Conservation (phyloP, 2,888 invertebrate species). For the Reticulitermes lucifugus region DNA sequence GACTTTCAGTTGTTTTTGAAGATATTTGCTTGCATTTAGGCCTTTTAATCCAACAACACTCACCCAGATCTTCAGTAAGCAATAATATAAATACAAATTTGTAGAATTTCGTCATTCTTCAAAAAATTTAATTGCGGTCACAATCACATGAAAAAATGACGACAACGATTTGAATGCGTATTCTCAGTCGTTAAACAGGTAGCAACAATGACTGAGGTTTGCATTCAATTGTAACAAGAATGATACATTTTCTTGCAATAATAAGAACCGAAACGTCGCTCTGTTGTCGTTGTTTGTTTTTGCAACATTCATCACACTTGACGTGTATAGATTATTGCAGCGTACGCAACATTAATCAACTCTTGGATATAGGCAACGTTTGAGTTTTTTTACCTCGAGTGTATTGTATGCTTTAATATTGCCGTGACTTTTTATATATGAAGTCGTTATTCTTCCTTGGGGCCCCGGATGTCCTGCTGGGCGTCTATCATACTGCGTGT, state of each 20-base stretch:
- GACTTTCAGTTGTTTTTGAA: neutral
- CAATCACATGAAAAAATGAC: neutral
- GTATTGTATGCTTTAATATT: conserved; percentile 15
- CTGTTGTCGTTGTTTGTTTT: conserved; percentile 11
- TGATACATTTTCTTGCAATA: neutral
- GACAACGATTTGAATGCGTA: neutral
- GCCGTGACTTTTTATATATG: conserved; percentile 9
- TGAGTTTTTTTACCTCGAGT: neutral
- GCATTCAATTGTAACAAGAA: neutral
- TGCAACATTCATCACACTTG: conserved; percentile 40
- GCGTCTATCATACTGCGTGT: neutral
- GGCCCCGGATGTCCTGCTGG: neutral
- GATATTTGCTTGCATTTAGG: too few relatives aligned
- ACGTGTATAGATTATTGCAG: conserved; percentile 37
- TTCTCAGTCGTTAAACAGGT: neutral
- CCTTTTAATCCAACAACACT: neutral
- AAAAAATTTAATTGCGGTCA: neutral
- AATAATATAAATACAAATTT: neutral
- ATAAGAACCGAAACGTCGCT: conserved; percentile 8
- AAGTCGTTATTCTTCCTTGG: neutral
- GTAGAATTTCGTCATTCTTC: neutral
- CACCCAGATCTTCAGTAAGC: neutral
- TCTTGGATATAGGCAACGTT: conserved; percentile 7
- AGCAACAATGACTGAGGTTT: neutral
- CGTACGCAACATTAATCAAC: conserved; percentile 28